Conservation (phyloP, 2,888 invertebrate genomes). For the Agrenia bidenticulata region DNA sequence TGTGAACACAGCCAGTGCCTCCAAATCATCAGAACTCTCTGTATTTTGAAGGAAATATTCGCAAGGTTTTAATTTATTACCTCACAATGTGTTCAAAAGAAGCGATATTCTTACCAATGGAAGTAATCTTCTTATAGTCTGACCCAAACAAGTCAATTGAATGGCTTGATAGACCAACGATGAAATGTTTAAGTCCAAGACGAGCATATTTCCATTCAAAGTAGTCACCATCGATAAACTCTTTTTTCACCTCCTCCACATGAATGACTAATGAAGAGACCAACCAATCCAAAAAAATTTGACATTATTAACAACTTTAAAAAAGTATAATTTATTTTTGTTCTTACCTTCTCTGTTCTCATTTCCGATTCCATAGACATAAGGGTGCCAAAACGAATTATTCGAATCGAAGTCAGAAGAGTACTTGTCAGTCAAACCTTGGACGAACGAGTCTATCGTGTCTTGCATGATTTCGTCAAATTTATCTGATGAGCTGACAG, state of each 20-base stretch:
- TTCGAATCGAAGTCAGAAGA: conserved; percentile 26
- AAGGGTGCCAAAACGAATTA: conserved; percentile 47
- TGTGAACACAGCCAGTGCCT: conserved; percentile 37
- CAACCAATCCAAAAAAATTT: not conserved
- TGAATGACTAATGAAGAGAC: conserved; percentile 33
- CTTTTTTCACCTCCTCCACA: conserved; percentile 27
- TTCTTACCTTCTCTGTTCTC: conserved; percentile 46
- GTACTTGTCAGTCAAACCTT: no score
- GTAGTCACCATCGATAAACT: conserved; percentile 33
- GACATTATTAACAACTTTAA: not conserved
- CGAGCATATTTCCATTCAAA: conserved; percentile 42
- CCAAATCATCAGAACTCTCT: conserved; percentile 21
- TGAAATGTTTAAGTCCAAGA: conserved; percentile 27
- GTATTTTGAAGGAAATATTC: no score
- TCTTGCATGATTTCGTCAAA: conserved; percentile 36
- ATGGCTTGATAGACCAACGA: conserved; percentile 29
- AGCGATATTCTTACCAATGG: conserved; percentile 29
- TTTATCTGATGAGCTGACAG: not conserved
- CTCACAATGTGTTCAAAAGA: not conserved
- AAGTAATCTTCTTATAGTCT: conserved; percentile 19
- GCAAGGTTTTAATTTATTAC: no score
- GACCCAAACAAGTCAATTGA: conserved; percentile 34
- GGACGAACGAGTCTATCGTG: conserved; percentile 11
- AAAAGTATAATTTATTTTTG: no score
- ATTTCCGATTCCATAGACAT: conserved; percentile 34